Percentiles rank a stretch among this genome's conserved stretches.
Evolutionary conservation across 2,888 invertebrate species (phyloP).

Genomic region (Xanthorhoe designata): DNA sequence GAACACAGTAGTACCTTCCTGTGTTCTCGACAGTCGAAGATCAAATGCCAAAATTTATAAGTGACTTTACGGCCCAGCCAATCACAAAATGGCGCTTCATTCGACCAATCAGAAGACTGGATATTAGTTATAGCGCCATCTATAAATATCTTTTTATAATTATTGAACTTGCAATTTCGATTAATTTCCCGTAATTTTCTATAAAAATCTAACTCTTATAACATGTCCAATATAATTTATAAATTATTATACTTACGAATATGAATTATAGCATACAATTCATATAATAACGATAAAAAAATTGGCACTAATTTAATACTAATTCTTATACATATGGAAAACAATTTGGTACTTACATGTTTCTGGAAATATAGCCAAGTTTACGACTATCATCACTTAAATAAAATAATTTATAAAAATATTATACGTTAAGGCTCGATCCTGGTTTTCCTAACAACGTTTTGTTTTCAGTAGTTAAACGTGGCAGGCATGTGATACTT

Average conservation of each 20-base stretch:
- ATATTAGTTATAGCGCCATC: slow-evolving; percentile 4
- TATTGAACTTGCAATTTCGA: not conserved
- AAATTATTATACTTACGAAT: slow-evolving; percentile 33
- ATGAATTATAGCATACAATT: slow-evolving; percentile 22
- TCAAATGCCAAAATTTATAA: not conserved
- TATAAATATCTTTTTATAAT: not conserved
- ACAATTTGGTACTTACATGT: slow-evolving; percentile 24
- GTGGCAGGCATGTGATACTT: no score
- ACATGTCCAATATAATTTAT: slow-evolving; percentile 37
- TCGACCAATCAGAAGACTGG: slow-evolving; percentile 15
- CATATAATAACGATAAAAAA: slow-evolving; percentile 38
- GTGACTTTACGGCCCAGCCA: slow-evolving; percentile 12
- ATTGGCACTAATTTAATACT: slow-evolving; percentile 46
- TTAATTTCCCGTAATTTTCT: not conserved
- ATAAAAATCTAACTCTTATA: slow-evolving; percentile 31
- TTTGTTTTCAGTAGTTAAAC: no score
- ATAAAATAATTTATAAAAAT: not conserved
- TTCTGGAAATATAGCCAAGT: slow-evolving; percentile 12
- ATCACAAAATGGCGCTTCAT: slow-evolving; percentile 22
- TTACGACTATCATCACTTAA: no score
- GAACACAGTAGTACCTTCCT: no score
- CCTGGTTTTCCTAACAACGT: no score
- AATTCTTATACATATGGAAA: slow-evolving; percentile 13
- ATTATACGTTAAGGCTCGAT: no score
- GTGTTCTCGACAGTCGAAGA: not conserved